These are phyloP conservation scores for Notodonta dromedarius DNA, from an alignment of 2,888 invertebrate species.

Conservation along the genomic window DNA sequence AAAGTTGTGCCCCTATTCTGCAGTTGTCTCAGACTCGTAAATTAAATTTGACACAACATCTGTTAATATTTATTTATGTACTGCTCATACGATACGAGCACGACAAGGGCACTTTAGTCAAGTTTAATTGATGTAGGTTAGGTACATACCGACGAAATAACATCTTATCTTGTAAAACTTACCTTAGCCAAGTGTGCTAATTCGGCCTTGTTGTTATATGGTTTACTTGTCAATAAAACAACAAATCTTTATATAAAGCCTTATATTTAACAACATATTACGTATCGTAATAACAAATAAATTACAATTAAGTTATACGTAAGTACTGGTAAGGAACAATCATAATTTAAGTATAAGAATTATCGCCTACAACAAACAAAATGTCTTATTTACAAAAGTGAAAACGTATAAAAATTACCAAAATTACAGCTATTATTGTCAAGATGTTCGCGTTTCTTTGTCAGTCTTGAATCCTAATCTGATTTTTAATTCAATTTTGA, in stretches of 20 bases:
- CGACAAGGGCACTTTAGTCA: too few relatives aligned
- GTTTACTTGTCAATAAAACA: conserved; percentile 38
- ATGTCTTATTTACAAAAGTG: conserved; percentile 38
- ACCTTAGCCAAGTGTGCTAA: not conserved
- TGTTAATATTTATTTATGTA: too few relatives aligned
- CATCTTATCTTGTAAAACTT: not conserved
- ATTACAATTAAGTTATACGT: conserved; percentile 64
- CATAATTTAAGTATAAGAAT: conserved; percentile 38
- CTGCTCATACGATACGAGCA: too few relatives aligned
- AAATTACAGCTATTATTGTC: conserved; percentile 37
- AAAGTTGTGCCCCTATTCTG: too few relatives aligned
- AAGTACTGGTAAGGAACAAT: conserved; percentile 75
- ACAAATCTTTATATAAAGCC: conserved; percentile 55
- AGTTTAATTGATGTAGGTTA: too few relatives aligned
- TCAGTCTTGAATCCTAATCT: conserved; percentile 44
- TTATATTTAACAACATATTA: conserved; percentile 74
- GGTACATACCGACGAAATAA: too few relatives aligned
- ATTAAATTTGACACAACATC: too few relatives aligned
- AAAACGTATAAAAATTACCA: conserved; percentile 27
- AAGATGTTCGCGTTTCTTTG: conserved; percentile 40
- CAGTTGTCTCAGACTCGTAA: too few relatives aligned
- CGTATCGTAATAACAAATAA: conserved; percentile 72
- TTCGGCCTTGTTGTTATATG: not conserved
- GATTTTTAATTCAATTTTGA: conserved; percentile 27
- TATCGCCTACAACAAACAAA: conserved; percentile 18